A percentile compares a stretch with the other conserved stretches of the same genome.
Evolutionary conservation across 2,797 vertebrate genomes (phyloP).

Genomic region (Sebastes steindachneri): DNA sequence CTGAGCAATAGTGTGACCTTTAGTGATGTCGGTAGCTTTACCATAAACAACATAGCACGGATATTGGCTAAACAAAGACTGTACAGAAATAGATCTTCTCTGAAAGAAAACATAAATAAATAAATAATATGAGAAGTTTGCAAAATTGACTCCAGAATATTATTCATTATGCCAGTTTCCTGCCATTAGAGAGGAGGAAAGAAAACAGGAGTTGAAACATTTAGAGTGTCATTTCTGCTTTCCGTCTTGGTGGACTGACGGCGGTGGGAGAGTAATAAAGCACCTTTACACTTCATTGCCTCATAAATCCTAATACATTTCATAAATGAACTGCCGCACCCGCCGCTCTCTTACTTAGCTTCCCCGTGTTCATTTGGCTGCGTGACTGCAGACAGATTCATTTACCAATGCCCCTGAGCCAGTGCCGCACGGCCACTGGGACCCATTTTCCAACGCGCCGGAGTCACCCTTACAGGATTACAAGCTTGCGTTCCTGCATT

Average conservation of each 20-base stretch:
- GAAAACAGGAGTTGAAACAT: conserved; percentile 57
- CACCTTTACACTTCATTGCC: conserved; percentile 75
- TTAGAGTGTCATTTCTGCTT: conserved; percentile 60
- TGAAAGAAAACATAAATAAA: background rate
- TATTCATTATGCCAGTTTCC: conserved; percentile 52
- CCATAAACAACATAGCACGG: background rate
- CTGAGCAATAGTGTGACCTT: background rate
- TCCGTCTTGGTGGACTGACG: conserved; percentile 57
- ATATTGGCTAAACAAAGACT: background rate
- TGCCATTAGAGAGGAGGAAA: conserved; percentile 35
- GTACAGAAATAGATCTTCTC: background rate
- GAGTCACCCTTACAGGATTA: conserved; percentile 67
- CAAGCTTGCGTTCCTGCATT: conserved; percentile 36
- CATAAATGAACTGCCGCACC: conserved; percentile 75
- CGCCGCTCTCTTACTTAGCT: conserved; percentile 62
- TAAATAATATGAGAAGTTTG: conserved; percentile 15
- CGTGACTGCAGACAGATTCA: conserved; percentile 67
- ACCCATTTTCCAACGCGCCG: conserved; percentile 58
- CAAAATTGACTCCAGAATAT: conserved; percentile 30
- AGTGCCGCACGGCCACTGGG: conserved; percentile 45
- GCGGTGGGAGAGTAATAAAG: conserved; percentile 71
- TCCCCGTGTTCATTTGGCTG: conserved; percentile 65
- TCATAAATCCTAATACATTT: conserved; percentile 83
- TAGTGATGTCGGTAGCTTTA: background rate
- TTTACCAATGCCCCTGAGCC: conserved; percentile 63